A percentile compares a stretch with the other conserved stretches of the same genome.
These are phyloP conservation scores for Pseudococcus viburni DNA, from an alignment of 2,888 invertebrate genomes.

Conservation along the genomic window DNA sequence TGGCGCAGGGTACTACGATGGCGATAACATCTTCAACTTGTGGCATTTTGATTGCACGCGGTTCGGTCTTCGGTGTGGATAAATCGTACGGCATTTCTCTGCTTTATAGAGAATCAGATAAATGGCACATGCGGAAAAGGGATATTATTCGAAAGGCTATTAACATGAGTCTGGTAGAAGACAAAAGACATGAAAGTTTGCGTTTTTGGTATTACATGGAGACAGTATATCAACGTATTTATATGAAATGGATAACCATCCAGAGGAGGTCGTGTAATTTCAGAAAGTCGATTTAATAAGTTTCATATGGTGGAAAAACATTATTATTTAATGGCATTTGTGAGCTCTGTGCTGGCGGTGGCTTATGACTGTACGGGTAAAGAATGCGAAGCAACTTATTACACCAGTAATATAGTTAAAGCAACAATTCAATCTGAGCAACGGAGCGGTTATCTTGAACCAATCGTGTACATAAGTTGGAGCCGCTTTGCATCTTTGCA, in stretches of 20 bases:
- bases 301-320: not conserved
- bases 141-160: constrained; percentile 44
- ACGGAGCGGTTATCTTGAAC: constrained; percentile 4
- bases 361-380: not conserved
- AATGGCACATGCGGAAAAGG: constrained; percentile 19
- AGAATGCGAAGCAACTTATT: not conserved
- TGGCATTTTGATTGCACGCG: constrained; percentile 7
- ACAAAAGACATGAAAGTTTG: not conserved
- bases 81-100: not conserved
- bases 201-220: not conserved
- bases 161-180: not conserved
- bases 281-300: constrained; percentile 6
- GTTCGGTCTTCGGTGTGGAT: not conserved
- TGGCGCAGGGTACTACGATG: not conserved
- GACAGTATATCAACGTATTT: too few species aligned
- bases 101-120: constrained; percentile 9
- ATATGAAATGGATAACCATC: not conserved
- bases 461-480: constrained; percentile 19
- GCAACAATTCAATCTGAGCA: constrained; percentile 42
- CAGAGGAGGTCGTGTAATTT: not conserved
- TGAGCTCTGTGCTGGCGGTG: not conserved
- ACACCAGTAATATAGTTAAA: not conserved
- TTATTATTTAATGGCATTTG: not conserved
- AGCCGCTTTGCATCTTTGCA: constrained; percentile 50
- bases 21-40: constrained; percentile 46